Percentiles rank a stretch among this genome's conserved stretches.
phyloP scores from a whole-genome alignment of 1,140 invertebrate genomes.

The Eumaeus atala region DNA sequence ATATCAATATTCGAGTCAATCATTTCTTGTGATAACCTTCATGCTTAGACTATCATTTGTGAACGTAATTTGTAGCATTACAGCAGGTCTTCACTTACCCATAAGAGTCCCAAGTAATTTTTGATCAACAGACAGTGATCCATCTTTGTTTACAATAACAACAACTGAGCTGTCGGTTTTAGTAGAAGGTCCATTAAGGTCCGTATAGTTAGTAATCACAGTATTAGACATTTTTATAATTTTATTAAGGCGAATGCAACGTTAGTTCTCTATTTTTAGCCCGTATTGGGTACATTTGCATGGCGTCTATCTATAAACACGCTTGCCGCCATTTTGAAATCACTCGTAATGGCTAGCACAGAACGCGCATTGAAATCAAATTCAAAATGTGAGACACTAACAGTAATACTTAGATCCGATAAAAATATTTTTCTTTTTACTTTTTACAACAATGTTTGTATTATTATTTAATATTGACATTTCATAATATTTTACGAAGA shows the following conservation, averaged over 20 bases:
- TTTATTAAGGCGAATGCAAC: constrained; percentile 42
- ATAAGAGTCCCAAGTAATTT: constrained; percentile 81
- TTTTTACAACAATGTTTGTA: constrained; percentile 5
- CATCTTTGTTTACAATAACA: constrained; percentile 84
- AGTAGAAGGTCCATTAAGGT: constrained; percentile 67
- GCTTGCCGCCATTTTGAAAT: constrained; percentile 65
- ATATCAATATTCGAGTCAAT: too few relatives aligned
- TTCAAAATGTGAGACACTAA: neutral
- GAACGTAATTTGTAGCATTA: too few relatives aligned
- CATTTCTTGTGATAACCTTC: too few relatives aligned
- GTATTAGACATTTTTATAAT: constrained; percentile 70
- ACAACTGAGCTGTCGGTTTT: constrained; percentile 76
- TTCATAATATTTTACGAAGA: constrained; percentile 7
- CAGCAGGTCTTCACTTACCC: constrained; percentile 69
- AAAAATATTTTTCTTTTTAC: constrained; percentile 1
- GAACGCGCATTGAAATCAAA: neutral
- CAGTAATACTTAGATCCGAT: neutral
- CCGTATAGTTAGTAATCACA: constrained; percentile 71
- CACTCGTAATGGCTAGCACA: constrained; percentile 17
- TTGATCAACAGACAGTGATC: constrained; percentile 81
- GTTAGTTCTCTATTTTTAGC: constrained; percentile 63
- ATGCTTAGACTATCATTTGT: too few relatives aligned
- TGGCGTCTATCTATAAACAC: constrained; percentile 65
- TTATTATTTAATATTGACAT: constrained; percentile 9
- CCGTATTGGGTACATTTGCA: constrained; percentile 51